Percentiles rank a stretch among this genome's conserved stretches.
These are phyloP conservation scores for Leguminivora glycinivorella DNA, from an alignment of 1,140 invertebrate species.

Conservation along the genomic window DNA sequence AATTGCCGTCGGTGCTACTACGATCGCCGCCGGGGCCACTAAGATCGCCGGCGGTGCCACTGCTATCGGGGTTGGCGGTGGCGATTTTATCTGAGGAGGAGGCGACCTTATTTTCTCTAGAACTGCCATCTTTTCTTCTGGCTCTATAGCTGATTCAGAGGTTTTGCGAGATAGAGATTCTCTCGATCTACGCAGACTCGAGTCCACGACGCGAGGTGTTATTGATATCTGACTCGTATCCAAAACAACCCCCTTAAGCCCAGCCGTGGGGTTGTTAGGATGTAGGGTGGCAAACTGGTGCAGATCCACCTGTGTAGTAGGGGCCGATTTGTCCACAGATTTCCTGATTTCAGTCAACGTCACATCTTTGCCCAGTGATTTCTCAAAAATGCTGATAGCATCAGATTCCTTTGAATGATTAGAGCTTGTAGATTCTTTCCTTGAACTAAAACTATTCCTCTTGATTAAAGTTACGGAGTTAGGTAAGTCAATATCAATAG, in stretches of 20 bases:
- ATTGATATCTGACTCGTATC: conserved; percentile 69
- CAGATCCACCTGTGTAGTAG: conserved; percentile 56
- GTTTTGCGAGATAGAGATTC: conserved; percentile 60
- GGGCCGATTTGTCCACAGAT: conserved; percentile 68
- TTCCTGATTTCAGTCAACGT: conserved; percentile 77
- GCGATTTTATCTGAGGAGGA: conserved; percentile 51
- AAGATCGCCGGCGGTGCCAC: conserved; percentile 36
- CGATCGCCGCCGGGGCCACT: conserved; percentile 45
- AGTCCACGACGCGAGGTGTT: conserved; percentile 56
- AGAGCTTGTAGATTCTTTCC: conserved; percentile 76
- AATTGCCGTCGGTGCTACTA: conserved; percentile 45
- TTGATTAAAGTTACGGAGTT: conserved; percentile 76
- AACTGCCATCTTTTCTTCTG: conserved; percentile 58
- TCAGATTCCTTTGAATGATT: conserved; percentile 73
- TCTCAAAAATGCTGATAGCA: conserved; percentile 76
- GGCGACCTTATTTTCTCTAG: conserved; percentile 62
- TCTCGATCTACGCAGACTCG: conserved; percentile 48
- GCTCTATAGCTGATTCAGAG: conserved; percentile 52
- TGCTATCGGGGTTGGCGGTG: conserved; percentile 49
- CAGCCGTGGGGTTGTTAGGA: conserved; percentile 51
- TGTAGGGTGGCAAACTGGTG: conserved; percentile 67
- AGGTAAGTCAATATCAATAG: conserved; percentile 72
- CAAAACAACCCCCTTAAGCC: conserved; percentile 51
- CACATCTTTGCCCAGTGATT: conserved; percentile 74
- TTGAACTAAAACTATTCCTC: conserved; percentile 66